Evolutionary conservation across 2,888 invertebrate species (phyloP), one percentile per base, ranked within the genome.

Genomic region (Netelia virgata): DNA sequence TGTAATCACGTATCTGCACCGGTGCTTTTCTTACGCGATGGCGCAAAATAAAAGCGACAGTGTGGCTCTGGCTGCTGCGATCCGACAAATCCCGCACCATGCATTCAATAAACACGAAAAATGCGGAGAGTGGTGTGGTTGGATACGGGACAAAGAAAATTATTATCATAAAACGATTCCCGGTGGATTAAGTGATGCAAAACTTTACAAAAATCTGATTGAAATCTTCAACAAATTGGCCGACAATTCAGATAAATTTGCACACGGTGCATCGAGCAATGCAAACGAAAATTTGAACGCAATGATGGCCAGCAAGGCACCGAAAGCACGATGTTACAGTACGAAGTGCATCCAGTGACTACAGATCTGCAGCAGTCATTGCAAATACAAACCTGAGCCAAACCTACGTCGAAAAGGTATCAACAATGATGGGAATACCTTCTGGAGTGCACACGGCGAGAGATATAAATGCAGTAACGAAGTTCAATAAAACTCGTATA

Each of bases 101-200:
- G 50, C 64, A n/a, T 86, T 74, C 55, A 72, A 86, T 41, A 53
- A 70, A 1, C 83, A 85, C 47, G 78, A 74, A 3, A 59, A 83
- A 73, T 83, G 81, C 55, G 82, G 76, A 43, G 72, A 59, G 3
- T 86, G 85, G 87, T 87, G 87, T 72, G 61, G 69, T 28, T 87
- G 68, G 57, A 47, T 14, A 8, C 23, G 63, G 61, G 70, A 80
- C 55, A 20, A 55, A 66, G 80, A 82, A 47, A 82, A 85, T 73
- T 85, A 85, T 47, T n/a, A 50, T 0, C 86, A 86, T 23, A 43
- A 3, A 1, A 74, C 53, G 3, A 68, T 84, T 50, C 64, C 64
- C 14, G 73, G 57, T 9, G 81, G 83, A 5, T 70, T 85, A 1
- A 36, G 50, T 36, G 75, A 80, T 63, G 28, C 8, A 9, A 36